These are phyloP conservation scores for Sterrhoptilus dennistouni DNA, from an alignment of 2,113 vertebrate species.

Conservation along the genomic window DNA sequence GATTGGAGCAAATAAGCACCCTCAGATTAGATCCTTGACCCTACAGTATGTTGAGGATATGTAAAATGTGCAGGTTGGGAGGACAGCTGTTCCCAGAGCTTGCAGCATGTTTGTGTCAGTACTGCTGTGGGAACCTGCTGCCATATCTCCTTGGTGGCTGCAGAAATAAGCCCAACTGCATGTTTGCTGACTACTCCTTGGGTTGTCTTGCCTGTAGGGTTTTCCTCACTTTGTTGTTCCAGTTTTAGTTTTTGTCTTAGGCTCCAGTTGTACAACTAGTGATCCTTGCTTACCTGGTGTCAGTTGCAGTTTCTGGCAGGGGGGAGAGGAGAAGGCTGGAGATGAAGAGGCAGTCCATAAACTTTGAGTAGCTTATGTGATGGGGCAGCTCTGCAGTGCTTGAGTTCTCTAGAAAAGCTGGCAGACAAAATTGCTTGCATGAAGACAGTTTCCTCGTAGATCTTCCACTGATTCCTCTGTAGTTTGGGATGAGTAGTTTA, in stretches of 20 bases:
- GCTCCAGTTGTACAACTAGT: background rate
- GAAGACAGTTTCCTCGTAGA: background rate
- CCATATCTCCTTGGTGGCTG: too few species aligned
- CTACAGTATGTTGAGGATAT: background rate
- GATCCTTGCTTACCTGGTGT: background rate
- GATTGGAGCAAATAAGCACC: background rate
- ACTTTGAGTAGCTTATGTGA: background rate
- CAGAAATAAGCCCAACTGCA: fast-evolving
- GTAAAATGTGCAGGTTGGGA: background rate
- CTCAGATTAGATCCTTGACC: background rate
- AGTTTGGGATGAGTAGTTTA: background rate
- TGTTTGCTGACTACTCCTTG: background rate
- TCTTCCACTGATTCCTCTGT: background rate
- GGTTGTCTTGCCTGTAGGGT: background rate
- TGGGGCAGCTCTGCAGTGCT: background rate
- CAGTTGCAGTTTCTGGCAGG: background rate
- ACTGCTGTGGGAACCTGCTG: background rate
- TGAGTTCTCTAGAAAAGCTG: background rate
- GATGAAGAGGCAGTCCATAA: background rate
- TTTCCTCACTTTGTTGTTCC: background rate
- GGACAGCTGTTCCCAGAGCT: background rate
- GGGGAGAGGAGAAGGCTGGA: background rate
- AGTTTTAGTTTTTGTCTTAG: background rate
- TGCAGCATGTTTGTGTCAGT: background rate
- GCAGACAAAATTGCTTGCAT: background rate